These are phyloP conservation scores for Myotis lucifugus DNA, from an alignment of 2,113 vertebrate species.

Conservation along the genomic window DNA sequence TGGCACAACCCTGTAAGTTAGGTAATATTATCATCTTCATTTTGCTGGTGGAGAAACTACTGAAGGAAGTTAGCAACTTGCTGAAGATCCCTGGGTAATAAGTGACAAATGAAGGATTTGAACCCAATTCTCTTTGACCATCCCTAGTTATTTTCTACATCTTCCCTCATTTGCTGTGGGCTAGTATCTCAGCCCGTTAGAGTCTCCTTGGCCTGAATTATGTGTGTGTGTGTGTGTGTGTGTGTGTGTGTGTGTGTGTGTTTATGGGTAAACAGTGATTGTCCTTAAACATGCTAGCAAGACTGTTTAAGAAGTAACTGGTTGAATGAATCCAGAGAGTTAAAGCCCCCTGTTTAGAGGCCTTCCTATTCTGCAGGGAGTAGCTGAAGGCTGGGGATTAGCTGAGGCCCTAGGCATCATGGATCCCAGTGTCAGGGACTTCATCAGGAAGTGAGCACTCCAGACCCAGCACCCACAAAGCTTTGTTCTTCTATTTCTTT, in stretches of 20 bases:
- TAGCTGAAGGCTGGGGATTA: background rate
- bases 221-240: background rate
- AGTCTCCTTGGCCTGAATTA: background rate
- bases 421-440: background rate
- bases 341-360: background rate
- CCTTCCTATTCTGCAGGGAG: background rate
- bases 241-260: background rate
- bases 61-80: conserved; percentile 8
- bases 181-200: background rate
- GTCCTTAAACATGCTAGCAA: background rate
- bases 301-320: background rate
- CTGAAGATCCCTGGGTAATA: background rate
- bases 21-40: background rate
- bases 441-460: background rate
- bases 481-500: background rate
- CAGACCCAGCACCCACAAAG: background rate
- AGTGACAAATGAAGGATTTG: background rate
- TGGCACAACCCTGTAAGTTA: background rate
- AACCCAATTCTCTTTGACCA: background rate
- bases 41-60: background rate
- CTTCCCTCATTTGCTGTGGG: background rate
- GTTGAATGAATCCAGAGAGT: background rate
- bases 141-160: background rate
- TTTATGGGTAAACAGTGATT: background rate
- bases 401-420: background rate